Evolutionary conservation across 2,888 invertebrate species (phyloP).

Genomic region (Tipula unca): DNA sequence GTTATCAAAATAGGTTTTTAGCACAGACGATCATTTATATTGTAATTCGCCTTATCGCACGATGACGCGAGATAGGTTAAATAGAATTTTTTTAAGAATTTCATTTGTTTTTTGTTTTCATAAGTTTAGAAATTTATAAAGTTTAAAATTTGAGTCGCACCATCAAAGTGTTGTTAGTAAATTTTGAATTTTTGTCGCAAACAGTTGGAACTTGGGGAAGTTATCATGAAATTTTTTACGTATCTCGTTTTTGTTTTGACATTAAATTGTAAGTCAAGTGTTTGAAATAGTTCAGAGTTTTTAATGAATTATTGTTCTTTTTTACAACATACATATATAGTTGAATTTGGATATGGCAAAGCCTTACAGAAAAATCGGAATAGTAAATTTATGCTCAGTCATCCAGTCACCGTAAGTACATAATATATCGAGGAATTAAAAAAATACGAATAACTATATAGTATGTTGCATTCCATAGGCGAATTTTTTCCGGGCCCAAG

Average conservation of each 20-base stretch:
- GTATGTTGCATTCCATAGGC: neutral
- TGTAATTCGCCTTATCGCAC: neutral
- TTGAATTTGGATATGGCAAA: neutral
- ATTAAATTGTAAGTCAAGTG: neutral
- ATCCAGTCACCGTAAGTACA: neutral
- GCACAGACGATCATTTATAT: neutral
- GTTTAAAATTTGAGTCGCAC: neutral
- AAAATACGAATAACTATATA: neutral
- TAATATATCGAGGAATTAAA: neutral
- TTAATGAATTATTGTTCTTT: neutral
- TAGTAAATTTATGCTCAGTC: conserved; percentile 1
- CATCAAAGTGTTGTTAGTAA: neutral
- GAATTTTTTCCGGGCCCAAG: neutral
- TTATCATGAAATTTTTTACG: neutral
- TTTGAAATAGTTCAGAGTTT: neutral
- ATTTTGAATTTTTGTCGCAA: neutral
- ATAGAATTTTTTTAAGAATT: neutral
- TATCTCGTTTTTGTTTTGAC: neutral
- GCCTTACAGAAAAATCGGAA: conserved; percentile 1
- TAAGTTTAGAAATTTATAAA: neutral
- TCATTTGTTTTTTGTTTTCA: neutral
- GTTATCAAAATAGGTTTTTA: neutral
- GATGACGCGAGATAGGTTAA: neutral
- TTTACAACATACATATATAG: neutral
- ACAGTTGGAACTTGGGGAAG: neutral